Percentiles rank a stretch among this genome's conserved stretches.
Conservation (phyloP, 2,888 invertebrate genomes). For the Synergus japonicus region DNA sequence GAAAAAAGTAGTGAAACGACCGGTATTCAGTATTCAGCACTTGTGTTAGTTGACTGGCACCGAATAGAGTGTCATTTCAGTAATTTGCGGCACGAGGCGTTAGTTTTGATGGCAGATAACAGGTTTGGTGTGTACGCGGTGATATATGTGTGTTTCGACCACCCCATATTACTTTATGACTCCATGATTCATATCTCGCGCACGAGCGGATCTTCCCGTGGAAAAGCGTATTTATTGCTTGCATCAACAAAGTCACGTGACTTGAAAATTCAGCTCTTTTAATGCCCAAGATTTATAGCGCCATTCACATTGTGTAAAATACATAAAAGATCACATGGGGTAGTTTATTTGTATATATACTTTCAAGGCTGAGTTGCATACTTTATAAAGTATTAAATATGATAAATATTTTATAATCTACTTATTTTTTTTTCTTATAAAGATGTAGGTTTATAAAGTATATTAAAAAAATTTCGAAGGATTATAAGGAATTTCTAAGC, state of each 20-base stretch:
- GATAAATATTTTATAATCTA: too few relatives aligned
- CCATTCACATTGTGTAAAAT: background rate
- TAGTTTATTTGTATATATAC: too few relatives aligned
- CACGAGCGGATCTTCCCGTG: slow-evolving; percentile 28
- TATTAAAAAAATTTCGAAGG: too few relatives aligned
- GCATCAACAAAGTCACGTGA: background rate
- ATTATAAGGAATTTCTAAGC: too few relatives aligned
- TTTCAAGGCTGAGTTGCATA: too few relatives aligned
- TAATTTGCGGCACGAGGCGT: slow-evolving; percentile 58
- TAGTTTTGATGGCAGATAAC: slow-evolving; percentile 57
- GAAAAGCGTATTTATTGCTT: background rate
- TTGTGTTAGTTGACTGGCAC: slow-evolving; percentile 54
- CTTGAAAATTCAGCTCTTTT: background rate
- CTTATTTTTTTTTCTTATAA: too few relatives aligned
- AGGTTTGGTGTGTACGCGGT: slow-evolving; percentile 30
- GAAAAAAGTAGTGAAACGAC: background rate
- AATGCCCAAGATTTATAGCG: background rate
- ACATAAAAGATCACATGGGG: background rate
- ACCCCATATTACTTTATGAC: slow-evolving; percentile 69
- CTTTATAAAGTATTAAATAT: too few relatives aligned
- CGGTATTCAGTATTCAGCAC: slow-evolving; percentile 25
- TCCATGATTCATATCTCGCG: slow-evolving; percentile 66
- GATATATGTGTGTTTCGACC: slow-evolving; percentile 49
- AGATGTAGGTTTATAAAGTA: too few relatives aligned
- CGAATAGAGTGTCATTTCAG: slow-evolving; percentile 61